phyloP scores from a whole-genome alignment of 2,888 invertebrate genomes.

The Rotaria macrura region DNA sequence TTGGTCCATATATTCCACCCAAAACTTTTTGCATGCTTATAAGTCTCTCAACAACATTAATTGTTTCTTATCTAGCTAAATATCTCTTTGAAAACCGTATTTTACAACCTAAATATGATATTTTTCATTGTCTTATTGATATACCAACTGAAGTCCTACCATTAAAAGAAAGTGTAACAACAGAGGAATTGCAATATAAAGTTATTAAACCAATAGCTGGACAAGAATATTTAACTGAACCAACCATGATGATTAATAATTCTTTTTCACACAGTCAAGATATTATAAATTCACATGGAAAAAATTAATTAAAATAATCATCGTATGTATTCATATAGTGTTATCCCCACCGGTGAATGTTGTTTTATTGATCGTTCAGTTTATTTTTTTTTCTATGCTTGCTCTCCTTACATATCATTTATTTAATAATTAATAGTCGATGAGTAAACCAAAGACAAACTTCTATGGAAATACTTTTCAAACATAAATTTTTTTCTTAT shows the following conservation, averaged over 20 bases:
- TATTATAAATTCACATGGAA: neutral
- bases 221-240: neutral
- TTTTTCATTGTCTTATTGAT: conserved; percentile 82
- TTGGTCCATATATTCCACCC: conserved; percentile 58
- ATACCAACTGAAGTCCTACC: conserved; percentile 70
- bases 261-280: neutral
- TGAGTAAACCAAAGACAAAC: neutral
- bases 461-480: neutral
- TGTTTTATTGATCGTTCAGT: neutral
- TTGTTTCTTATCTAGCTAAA: conserved; percentile 60
- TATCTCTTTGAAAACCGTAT: conserved; percentile 75
- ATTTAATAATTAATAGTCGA: neutral
- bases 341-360: neutral
- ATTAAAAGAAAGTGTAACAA: conserved; percentile 36
- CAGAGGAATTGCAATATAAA: conserved; percentile 25
- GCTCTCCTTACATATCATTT: neutral
- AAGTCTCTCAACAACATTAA: conserved; percentile 67
- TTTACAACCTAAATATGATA: conserved; percentile 61
- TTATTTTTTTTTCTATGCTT: neutral
- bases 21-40: conserved; percentile 83
- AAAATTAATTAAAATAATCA: neutral
- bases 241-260: neutral
- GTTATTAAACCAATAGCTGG: neutral
- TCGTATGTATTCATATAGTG: neutral
- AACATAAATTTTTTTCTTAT: too few species aligned